phyloP scores from a whole-genome alignment of 1,140 invertebrate genomes.

The Arion vulgaris region DNA sequence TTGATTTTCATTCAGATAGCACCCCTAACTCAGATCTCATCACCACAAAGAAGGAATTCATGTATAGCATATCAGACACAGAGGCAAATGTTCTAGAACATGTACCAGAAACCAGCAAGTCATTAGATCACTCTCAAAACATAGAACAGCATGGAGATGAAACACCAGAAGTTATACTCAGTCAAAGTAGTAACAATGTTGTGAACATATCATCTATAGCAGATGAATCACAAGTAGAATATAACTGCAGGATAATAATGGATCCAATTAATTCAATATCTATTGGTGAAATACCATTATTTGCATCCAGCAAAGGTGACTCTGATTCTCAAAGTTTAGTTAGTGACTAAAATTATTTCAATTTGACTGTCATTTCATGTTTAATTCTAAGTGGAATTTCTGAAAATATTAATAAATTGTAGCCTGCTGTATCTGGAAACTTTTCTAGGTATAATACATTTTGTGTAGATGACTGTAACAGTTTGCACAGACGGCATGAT shows the following conservation, averaged over 20 bases:
- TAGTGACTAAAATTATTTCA: constrained; percentile 22
- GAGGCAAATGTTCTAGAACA: not conserved
- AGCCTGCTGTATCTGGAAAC: too few species aligned
- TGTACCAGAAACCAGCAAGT: not conserved
- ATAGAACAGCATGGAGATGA: not conserved
- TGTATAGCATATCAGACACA: not conserved
- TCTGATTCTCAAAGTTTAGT: constrained; percentile 3
- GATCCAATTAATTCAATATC: constrained; percentile 5
- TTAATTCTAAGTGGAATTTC: too few species aligned
- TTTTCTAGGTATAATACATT: too few species aligned
- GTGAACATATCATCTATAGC: not conserved
- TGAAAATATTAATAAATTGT: too few species aligned
- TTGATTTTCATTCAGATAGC: not conserved
- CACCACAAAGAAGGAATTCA: not conserved
- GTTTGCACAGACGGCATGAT: too few species aligned
- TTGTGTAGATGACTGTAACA: too few species aligned
- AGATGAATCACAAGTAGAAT: not conserved
- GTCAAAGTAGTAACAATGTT: not conserved
- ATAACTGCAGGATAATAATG: not conserved
- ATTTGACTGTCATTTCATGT: too few species aligned
- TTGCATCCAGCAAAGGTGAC: constrained; percentile 22
- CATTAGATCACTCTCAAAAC: not conserved
- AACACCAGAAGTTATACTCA: not conserved
- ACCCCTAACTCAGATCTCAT: not conserved
- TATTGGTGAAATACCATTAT: constrained; percentile 18